Evolutionary conservation across 2,888 invertebrate species (phyloP).

Genomic region (Mantis religiosa): DNA sequence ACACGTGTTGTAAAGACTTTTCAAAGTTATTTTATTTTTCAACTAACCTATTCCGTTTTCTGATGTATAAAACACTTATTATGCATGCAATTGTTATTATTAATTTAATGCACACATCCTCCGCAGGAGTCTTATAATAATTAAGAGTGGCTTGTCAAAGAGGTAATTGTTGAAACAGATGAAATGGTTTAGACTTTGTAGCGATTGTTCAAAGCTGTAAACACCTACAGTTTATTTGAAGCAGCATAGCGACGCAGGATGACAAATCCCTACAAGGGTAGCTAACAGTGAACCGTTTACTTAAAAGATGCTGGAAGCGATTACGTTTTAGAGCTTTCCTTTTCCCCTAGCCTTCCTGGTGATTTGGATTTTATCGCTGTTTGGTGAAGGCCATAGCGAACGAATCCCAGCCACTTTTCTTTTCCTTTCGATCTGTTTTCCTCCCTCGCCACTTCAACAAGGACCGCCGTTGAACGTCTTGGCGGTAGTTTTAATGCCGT

Average conservation of each 20-base stretch:
- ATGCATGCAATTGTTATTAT: too few relatives aligned
- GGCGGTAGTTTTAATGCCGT: constrained; percentile 44
- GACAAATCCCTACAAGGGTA: neutral
- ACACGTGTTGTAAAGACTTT: too few relatives aligned
- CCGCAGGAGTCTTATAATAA: too few relatives aligned
- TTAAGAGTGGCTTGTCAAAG: too few relatives aligned
- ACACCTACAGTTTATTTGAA: neutral
- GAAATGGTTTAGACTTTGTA: too few relatives aligned
- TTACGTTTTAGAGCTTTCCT: constrained; percentile 10
- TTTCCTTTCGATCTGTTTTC: neutral
- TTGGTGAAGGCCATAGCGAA: constrained; percentile 10
- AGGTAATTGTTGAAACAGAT: too few relatives aligned
- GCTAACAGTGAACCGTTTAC: neutral
- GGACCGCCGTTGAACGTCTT: constrained; percentile 33
- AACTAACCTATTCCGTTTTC: too few relatives aligned
- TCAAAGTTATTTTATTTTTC: too few relatives aligned
- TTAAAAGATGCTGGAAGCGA: neutral
- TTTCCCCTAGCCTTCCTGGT: constrained; percentile 7
- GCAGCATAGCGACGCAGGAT: neutral
- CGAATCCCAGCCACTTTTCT: neutral
- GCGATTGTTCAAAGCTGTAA: neutral
- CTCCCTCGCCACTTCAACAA: neutral
- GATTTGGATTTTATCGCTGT: constrained; percentile 29
- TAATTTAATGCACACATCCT: too few relatives aligned
- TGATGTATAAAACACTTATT: too few relatives aligned